Percentiles rank a stretch among this genome's conserved stretches.
phyloP scores from a whole-genome alignment of 2,888 invertebrate genomes.

The Leucania comma region DNA sequence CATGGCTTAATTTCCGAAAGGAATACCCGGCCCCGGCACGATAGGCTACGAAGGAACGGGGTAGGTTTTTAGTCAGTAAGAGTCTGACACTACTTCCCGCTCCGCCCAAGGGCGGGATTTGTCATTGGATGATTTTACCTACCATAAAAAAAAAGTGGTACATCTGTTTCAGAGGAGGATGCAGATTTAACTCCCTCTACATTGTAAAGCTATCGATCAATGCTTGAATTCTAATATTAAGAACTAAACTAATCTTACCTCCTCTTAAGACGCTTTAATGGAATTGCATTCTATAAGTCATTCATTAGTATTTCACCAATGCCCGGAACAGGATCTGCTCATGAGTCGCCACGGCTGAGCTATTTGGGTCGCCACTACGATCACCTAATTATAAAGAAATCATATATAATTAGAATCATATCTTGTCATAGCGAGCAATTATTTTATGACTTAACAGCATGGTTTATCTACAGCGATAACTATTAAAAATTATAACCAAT shows the following conservation, averaged over 20 bases:
- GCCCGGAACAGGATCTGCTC: constrained; percentile 5
- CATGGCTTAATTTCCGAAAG: too few species aligned
- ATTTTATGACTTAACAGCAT: constrained; percentile 30
- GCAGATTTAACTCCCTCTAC: too few species aligned
- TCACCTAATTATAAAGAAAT: constrained; percentile 29
- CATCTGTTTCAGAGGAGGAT: too few species aligned
- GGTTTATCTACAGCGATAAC: constrained; percentile 51
- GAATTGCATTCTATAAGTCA: neutral
- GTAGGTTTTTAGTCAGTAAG: too few species aligned
- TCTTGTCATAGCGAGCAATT: constrained; percentile 37
- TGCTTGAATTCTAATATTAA: neutral
- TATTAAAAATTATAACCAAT: constrained; percentile 23
- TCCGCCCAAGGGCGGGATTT: too few species aligned
- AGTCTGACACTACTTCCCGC: too few species aligned
- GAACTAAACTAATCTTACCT: neutral
- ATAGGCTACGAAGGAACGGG: too few species aligned
- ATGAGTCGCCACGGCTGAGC: neutral
- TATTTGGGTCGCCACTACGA: constrained; percentile 8
- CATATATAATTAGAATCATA: constrained; percentile 24
- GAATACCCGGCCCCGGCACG: too few species aligned
- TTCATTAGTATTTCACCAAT: neutral
- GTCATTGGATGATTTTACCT: too few species aligned
- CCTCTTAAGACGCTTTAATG: neutral
- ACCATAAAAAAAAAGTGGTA: too few species aligned
- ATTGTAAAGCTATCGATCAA: too few species aligned